phyloP scores from a whole-genome alignment of 2,113 vertebrate genomes.

The Psophia crepitans region DNA sequence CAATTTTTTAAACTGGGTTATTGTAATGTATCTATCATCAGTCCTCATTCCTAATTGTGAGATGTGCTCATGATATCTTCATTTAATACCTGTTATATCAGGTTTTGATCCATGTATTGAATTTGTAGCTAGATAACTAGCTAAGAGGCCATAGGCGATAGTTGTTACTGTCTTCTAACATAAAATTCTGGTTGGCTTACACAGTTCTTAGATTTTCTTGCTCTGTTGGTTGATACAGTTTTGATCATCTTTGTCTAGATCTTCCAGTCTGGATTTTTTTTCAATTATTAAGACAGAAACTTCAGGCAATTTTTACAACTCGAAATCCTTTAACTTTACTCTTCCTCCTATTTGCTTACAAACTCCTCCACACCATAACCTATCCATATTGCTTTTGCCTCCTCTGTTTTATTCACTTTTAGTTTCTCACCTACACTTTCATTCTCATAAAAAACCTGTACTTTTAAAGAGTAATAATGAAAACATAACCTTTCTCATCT shows the following conservation, averaged over 20 bases:
- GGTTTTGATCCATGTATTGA: not conserved
- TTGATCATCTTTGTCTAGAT: not conserved
- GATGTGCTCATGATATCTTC: not conserved
- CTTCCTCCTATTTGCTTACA: not conserved
- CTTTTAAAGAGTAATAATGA: not conserved
- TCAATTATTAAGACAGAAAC: not conserved
- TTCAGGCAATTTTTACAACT: not conserved
- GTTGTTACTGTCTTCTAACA: not conserved
- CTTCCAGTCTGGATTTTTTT: not conserved
- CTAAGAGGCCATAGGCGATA: not conserved
- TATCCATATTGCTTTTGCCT: not conserved
- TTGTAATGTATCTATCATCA: not conserved
- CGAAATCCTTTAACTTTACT: not conserved
- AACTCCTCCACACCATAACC: not conserved
- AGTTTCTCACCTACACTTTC: not conserved
- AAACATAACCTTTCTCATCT: not conserved
- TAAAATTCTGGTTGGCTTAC: not conserved
- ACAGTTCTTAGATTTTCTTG: not conserved
- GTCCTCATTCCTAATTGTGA: not conserved
- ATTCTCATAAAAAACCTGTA: not conserved
- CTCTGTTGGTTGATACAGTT: not conserved
- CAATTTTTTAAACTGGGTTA: not conserved
- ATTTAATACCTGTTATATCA: not conserved
- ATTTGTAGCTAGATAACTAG: not conserved
- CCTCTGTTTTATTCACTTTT: not conserved